Evolutionary conservation across 2,888 invertebrate species (phyloP).

Genomic region (Matsumyia berberina): DNA sequence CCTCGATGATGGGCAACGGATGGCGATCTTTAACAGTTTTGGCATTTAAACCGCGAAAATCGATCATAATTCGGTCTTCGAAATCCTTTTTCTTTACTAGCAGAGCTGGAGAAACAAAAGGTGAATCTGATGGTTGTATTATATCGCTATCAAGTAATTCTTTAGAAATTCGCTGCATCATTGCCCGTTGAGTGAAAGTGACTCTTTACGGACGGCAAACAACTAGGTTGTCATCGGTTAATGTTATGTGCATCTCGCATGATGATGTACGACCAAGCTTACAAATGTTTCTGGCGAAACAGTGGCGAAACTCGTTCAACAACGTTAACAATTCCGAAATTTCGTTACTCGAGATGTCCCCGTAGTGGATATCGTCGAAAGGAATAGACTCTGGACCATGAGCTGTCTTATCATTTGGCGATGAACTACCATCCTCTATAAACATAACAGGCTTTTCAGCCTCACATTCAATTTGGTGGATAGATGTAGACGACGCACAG

Average conservation of each 20-base stretch:
- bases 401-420: no score
- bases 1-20: neutral
- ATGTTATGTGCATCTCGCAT: neutral
- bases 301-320: neutral
- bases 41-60: neutral
- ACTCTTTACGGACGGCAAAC: constrained; percentile 29
- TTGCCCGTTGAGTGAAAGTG: constrained; percentile 16
- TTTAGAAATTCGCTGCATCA: constrained; percentile 12
- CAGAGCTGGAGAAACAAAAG: neutral
- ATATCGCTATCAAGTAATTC: constrained; percentile 1
- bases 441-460: no score
- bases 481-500: no score
- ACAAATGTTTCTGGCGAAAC: constrained; percentile 6
- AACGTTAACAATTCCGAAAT: no score
- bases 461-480: no score
- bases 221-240: constrained; percentile 9
- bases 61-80: no score
- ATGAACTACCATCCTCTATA: no score
- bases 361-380: no score
- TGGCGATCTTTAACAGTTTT: neutral
- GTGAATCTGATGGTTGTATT: constrained; percentile 10
- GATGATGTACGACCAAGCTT: constrained; percentile 12
- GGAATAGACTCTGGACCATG: no score
- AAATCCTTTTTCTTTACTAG: no score
- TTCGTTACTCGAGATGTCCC: no score